Conservation (phyloP, 1,140 invertebrate species). For the Tetramorium parvispinum region DNA sequence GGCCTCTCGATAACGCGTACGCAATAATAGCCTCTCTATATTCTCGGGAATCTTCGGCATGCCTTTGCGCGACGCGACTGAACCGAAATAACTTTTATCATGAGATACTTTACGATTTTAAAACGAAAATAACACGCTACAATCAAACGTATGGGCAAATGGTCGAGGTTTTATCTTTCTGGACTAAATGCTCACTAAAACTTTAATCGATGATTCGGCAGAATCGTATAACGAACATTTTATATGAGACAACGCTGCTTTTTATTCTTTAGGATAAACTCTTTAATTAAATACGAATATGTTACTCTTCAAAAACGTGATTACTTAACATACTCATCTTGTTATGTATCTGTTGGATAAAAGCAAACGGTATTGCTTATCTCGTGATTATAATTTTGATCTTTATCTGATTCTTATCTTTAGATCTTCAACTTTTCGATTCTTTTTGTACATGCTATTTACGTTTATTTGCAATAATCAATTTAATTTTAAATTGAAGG, state of each 20-base stretch:
- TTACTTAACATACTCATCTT: neutral
- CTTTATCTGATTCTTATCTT: neutral
- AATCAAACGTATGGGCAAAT: neutral
- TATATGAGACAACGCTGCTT: neutral
- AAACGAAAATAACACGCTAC: neutral
- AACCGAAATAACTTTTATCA: neutral
- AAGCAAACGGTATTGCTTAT: neutral
- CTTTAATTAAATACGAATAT: neutral
- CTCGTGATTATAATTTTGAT: neutral
- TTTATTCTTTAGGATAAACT: slow-evolving; percentile 15
- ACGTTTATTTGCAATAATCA: neutral
- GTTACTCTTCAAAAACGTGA: neutral
- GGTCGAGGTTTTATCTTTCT: neutral
- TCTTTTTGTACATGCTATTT: too few species aligned
- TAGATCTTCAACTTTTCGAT: neutral
- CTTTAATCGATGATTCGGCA: neutral
- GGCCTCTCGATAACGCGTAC: neutral
- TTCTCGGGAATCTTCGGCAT: neutral
- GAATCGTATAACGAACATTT: neutral
- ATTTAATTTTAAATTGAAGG: neutral
- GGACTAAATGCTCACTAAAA: neutral
- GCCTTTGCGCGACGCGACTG: neutral
- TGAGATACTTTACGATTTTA: neutral
- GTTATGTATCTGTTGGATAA: neutral
- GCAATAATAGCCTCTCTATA: neutral